Evolutionary conservation across 2,113 vertebrate species (phyloP).

Genomic region (Nycticorax nycticorax): DNA sequence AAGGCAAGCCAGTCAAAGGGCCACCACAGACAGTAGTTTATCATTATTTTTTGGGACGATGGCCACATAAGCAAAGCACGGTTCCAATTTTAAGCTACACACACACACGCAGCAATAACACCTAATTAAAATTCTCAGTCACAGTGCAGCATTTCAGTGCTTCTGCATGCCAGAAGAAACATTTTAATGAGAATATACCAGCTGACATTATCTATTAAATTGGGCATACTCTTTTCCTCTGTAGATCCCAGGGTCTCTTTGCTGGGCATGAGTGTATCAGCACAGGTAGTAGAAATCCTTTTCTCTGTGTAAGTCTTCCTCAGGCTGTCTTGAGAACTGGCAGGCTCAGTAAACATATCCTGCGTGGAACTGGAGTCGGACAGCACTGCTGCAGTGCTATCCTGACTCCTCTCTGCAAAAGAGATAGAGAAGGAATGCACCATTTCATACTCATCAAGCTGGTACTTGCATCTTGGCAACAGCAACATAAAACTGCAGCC

Average conservation of each 20-base stretch:
- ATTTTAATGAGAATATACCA: neutral
- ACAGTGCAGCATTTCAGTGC: neutral
- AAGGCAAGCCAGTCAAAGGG: neutral
- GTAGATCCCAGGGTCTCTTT: constrained; percentile 78
- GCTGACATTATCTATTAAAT: neutral
- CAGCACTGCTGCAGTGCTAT: constrained; percentile 89
- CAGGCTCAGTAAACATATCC: constrained; percentile 90
- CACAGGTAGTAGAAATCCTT: constrained; percentile 69
- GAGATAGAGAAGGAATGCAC: constrained; percentile 29
- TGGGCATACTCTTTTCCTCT: constrained; percentile 83
- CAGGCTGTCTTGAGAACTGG: constrained; percentile 87
- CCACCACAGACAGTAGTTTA: neutral
- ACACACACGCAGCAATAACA: neutral
- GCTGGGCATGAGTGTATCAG: constrained; percentile 50
- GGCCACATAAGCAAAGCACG: neutral
- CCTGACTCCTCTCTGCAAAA: constrained; percentile 92
- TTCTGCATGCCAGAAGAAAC: neutral
- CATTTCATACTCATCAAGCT: neutral
- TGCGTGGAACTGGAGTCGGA: constrained; percentile 97
- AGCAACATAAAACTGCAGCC: neutral
- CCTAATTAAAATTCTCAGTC: neutral
- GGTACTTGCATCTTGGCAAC: neutral
- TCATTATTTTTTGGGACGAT: neutral
- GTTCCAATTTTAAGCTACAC: neutral
- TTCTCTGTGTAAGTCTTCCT: constrained; percentile 84